Conservation (phyloP, 2,888 invertebrate genomes). For the Sisyra nigra region DNA sequence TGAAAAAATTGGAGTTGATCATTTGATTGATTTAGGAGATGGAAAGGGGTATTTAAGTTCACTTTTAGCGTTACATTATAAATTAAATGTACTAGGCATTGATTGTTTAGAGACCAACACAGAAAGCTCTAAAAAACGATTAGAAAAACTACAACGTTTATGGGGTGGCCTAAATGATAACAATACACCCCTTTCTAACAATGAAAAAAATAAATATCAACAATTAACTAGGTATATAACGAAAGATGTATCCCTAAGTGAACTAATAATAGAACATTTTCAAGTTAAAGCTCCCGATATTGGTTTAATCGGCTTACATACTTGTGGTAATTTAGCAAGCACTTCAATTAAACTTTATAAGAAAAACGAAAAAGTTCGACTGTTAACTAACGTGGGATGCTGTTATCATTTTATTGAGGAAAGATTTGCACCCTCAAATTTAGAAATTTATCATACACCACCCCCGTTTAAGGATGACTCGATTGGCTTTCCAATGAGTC, state of each 20-base stretch:
- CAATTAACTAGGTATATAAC: conserved; percentile 45
- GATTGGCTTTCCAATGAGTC: conserved; percentile 52
- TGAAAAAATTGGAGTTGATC: conserved; percentile 21
- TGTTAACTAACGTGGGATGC: conserved; percentile 71
- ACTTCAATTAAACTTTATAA: conserved; percentile 54
- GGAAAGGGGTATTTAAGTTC: conserved; percentile 78
- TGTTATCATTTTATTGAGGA: conserved; percentile 75
- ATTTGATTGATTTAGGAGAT: conserved; percentile 72
- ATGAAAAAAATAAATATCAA: conserved; percentile 31
- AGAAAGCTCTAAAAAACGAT: conserved; percentile 43
- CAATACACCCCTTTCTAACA: conserved; percentile 14
- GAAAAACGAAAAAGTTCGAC: conserved; percentile 31
- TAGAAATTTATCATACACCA: conserved; percentile 22
- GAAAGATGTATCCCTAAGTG: conserved; percentile 34
- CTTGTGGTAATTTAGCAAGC: conserved; percentile 72
- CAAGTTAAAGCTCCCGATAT: conserved; percentile 24
- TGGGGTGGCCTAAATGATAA: conserved; percentile 22
- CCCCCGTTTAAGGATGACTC: conserved; percentile 18
- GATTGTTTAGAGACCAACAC: conserved; percentile 58
- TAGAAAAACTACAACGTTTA: conserved; percentile 27
- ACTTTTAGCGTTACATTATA: conserved; percentile 51
- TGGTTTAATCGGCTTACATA: conserved; percentile 65
- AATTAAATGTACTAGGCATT: conserved; percentile 60
- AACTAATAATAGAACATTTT: conserved; percentile 34
- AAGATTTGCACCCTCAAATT: conserved; percentile 21